Evolutionary conservation across 2,888 invertebrate species (phyloP), one percentile per base, ranked within the genome.

Genomic region (Drosophila testacea): DNA sequence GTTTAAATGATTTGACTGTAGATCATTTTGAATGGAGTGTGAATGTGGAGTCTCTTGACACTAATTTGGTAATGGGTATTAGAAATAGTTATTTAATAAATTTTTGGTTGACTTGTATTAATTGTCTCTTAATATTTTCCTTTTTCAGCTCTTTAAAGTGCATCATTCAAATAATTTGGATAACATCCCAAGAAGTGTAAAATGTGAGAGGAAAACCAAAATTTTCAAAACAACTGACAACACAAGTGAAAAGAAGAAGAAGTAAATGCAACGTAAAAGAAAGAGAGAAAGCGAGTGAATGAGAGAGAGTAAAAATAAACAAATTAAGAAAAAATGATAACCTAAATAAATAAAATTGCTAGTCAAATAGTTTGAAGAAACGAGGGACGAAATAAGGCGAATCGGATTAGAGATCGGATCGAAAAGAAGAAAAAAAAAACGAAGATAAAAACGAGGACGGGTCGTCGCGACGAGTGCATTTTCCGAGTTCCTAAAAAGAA

Each of bases 291-390:
- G 32, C 7, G 32, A 32, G 7, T 30, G 6, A 6, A 9, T 32
- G n/a, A 63, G 38, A 13, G 48, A 54, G 13, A 44, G 32, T 11
- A 55, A 59, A n/a, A 52, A 55, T 32, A 48, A 48, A 22, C 1
- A 70, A 73, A 62, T 46, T 55, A 48, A 48, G 64, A 55, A 61
- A 79, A 76, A 71, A 87, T 83, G 70, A 81, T 89, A 81, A 79
- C 75, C 75, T 86, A 83, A 83, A 83, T 83, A 81, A 73, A 75
- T 74, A 54, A 81, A 73, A 75, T 74, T 83, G 69, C 77, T 86
- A 86, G 81, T 83, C 81, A 81, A 71, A 77, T 57, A 72, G 62
- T 70, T 69, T 63, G 63, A 55, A 68, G 32, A 66, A 73, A 65
- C 36, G 69, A 56, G 56, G 46, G 42, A 64, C 30, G 11, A 32